These are phyloP conservation scores for Yasuhikotakia modesta DNA, from an alignment of 2,797 vertebrate species.

Conservation along the genomic window DNA sequence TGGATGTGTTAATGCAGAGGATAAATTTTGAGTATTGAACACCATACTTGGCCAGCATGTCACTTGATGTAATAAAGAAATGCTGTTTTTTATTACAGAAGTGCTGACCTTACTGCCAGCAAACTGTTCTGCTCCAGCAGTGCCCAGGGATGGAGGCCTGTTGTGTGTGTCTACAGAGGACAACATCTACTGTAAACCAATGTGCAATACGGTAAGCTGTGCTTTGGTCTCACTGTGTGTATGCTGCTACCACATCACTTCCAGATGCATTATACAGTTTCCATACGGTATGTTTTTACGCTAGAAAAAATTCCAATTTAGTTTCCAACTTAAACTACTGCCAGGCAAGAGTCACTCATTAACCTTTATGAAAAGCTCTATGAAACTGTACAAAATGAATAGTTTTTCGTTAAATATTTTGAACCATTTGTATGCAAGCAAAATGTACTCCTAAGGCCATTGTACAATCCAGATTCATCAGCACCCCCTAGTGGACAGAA, in stretches of 20 bases:
- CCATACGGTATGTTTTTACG: not conserved
- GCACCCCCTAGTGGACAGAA: constrained; percentile 33
- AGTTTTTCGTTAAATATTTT: too few relatives aligned
- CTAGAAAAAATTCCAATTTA: too few relatives aligned
- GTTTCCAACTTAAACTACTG: too few relatives aligned
- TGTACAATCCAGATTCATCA: constrained; percentile 4
- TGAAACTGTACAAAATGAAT: not conserved
- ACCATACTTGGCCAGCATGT: too few relatives aligned
- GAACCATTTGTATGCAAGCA: not conserved
- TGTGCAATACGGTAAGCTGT: constrained; percentile 76
- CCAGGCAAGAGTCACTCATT: not conserved
- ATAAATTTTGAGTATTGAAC: too few relatives aligned
- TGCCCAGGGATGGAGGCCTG: constrained; percentile 73
- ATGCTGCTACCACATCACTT: not conserved
- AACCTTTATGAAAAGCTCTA: too few relatives aligned
- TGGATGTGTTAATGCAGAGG: too few relatives aligned
- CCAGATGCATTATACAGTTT: not conserved
- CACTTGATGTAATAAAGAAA: not conserved
- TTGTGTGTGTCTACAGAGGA: constrained; percentile 64
- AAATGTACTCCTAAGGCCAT: not conserved
- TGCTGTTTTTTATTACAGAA: constrained; percentile 56
- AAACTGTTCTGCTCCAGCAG: constrained; percentile 60
- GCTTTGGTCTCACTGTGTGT: not conserved
- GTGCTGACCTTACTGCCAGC: constrained; percentile 46
- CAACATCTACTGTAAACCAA: constrained; percentile 79